Evolutionary conservation across 2,797 vertebrate species (phyloP), one percentile per base, ranked within the genome.

Genomic region (Semaprochilodus insignis): DNA sequence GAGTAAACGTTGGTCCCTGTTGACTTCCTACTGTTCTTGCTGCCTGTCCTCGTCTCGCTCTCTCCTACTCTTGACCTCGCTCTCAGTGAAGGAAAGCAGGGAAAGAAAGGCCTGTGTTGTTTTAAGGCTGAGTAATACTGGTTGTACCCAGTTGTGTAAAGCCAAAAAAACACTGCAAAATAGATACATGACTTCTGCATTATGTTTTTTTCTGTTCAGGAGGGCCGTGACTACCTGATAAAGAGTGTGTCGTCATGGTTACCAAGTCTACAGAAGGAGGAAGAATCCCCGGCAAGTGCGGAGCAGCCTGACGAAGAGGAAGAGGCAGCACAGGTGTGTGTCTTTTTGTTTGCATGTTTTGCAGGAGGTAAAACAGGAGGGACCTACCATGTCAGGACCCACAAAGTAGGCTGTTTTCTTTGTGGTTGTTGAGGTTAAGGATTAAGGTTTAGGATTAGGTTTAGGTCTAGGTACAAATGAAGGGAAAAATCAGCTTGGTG

Each of bases 141-240:
- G 7, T 67, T 57, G 51, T 13, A 16, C 7, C 44, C 44, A n/a
- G 4, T 51, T 34, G 27, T 34, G 8, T 27, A 57, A 14, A 48
- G 44, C 44, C 8, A 7, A 67, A 19, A 6, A 0, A 1, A 40
- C 65, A 67, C 2, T 6, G 63, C 7, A 31, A 66, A 34, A 19
- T 1, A 34, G 31, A 40, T 63, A 31, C 34, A 67, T 21, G 31
- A 40, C 19, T 67, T 36, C 17, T 40, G 17, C 34, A 21, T 44
- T 67, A 14, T n/a, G 21, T 17, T 8, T 83, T 23, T 44, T 44
- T 44, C 8, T 76, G n/a, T 87, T 17, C 82, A 96, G 95, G 95
- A 96, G 86, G 95, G 94, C 40, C 95, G 87, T 86, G 93, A 93
- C 74, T 95, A 94, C 91, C 90, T 96, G 82, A 90, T 95, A 87